Evolutionary conservation across 2,888 invertebrate species (phyloP), one percentile per base, ranked within the genome.

Genomic region (Chrysotoxum bicinctum): DNA sequence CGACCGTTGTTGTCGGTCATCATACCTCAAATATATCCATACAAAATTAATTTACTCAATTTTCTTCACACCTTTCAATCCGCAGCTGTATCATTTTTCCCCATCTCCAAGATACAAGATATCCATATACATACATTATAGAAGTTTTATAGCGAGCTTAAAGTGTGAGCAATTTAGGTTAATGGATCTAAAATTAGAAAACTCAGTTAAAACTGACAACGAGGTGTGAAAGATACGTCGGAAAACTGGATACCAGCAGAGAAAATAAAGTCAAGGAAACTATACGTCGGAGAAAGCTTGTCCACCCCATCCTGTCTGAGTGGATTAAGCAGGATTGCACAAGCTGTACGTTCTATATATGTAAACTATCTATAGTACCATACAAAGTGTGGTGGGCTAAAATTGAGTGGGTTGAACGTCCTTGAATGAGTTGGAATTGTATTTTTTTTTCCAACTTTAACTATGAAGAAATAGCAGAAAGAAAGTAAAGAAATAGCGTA

Each of bases 101-200:
- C 7, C 12, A 2, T 45, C 14, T 54, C 8, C 32, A 23, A 62
- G 21, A 54, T 30, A 30, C 16, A 56, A 32, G 6, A 56, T 56
- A 56, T 19, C 1, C n/a, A n/a, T 56, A 32, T 54, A 16, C 12
- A 30, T 56, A 16, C 9, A 16, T 32, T 32, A n/a, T n/a, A 62
- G 40, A n/a, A 48, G 14, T 32, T 7, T 9, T 32, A 32, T 9
- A 35, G 4, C 14, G 14, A 66, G 14, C 35, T 50, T n/a, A 58
- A 69, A 37, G 81, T 80, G 80, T 70, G 64, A 80, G 74, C 58
- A 84, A 80, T 80, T 52, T 26, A 52, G 77, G 52, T 73, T 77
- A 85, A 81, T 85, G 81, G 76, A 73, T 69, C 73, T 69, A 56
- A 77, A 81, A 73, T 73, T 75, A 73, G 77, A 81, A 81, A 85